Percentiles rank a stretch among this genome's conserved stretches.
These are phyloP conservation scores for Podarcis muralis DNA, from an alignment of 2,113 vertebrate species.

Conservation along the genomic window DNA sequence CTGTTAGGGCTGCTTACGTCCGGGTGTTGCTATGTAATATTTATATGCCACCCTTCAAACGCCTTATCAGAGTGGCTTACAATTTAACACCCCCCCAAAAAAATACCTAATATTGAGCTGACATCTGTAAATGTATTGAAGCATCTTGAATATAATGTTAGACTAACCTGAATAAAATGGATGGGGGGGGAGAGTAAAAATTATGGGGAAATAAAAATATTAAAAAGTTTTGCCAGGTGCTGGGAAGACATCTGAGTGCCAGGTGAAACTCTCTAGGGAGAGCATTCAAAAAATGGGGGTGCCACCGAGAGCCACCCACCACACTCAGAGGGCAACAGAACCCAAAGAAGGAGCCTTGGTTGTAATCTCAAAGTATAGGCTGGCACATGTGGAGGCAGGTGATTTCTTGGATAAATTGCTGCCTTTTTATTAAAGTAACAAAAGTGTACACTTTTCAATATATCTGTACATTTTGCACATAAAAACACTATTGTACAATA, in stretches of 20 bases:
- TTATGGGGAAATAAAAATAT: background rate
- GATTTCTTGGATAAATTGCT: constrained; percentile 45
- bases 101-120: too few relatives aligned
- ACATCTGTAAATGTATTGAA: too few relatives aligned
- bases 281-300: background rate
- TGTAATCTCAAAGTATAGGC: background rate
- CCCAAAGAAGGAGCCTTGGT: background rate
- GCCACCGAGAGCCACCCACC: background rate
- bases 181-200: background rate
- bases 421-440: constrained; percentile 83
- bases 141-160: background rate
- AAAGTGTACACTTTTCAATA: constrained; percentile 63
- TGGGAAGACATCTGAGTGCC: background rate
- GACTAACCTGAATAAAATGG: background rate
- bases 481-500: constrained; percentile 74
- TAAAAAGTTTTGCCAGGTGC: too few relatives aligned
- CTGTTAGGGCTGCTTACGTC: too few relatives aligned
- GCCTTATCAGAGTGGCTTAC: too few relatives aligned
- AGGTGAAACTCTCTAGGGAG: background rate
- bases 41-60: too few relatives aligned
- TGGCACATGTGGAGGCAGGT: background rate
- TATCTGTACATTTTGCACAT: constrained; percentile 60
- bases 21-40: too few relatives aligned
- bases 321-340: background rate
- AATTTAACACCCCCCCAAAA: too few relatives aligned